Evolutionary conservation across 2,888 invertebrate genomes (phyloP), one percentile per base, ranked within the genome.

Genomic region (Melitaea athalia): DNA sequence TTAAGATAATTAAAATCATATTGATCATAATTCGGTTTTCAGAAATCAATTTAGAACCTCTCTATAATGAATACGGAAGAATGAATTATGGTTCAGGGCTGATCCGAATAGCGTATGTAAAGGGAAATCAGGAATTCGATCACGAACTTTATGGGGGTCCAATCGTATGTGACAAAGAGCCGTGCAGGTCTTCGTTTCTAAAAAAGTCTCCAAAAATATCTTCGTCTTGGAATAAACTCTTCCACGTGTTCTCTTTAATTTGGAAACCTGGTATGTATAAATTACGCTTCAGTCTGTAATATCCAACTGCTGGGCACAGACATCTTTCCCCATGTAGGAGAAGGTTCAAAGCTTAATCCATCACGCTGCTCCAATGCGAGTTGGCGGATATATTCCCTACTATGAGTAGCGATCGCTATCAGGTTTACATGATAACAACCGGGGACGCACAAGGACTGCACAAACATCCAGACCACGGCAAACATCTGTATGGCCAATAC

Each of bases 11-110:
- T n/a, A 24, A 24, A 24, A 24, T 24, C 62, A 24, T 17, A 8
- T 11, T 1, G 7, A 15, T 49, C 2, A 11, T 53, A 31, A 11
- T 12, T 31, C 10, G 14, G 33, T 43, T 72, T 68, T 33, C 80
- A 96, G 96, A 96, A 84, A 84, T 96, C 2, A 94, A 93, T 72
- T 80, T 96, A 78, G 95, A 96, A 77, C 96, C 97, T 0, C 83
- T 88, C 14, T 91, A 94, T 24, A 94, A 94, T 57, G 85, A 89
- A 6, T 96, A 96, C 78, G 97, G 96, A 0, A 78, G 83, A 38
- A 86, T 86, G 71, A 91, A 88, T 43, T 94, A 93, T 75, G 92
- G 94, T 55, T 96, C 96, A 0, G 96, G 96, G 0, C 94, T 96
- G 79, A 94, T 98, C 69, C 94, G 96, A 63, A 89, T 98, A 4